These are phyloP conservation scores for Eristalis arbustorum DNA, from an alignment of 2,888 invertebrate genomes.

Conservation along the genomic window DNA sequence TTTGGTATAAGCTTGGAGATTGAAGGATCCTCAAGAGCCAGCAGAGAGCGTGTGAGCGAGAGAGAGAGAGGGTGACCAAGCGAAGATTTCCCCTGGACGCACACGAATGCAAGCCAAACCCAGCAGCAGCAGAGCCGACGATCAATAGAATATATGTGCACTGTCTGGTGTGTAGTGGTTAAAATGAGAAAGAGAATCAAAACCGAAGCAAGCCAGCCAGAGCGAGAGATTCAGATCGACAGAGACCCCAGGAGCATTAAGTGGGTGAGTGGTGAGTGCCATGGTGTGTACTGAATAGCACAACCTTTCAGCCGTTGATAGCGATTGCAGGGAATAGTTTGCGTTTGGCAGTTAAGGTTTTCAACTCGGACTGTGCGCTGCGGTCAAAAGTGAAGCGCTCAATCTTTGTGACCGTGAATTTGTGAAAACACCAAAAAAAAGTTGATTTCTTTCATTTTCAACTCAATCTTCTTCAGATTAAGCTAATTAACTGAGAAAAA, in stretches of 20 bases:
- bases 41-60: background rate
- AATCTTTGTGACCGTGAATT: constrained; percentile 52
- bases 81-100: background rate
- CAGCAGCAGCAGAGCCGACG: background rate
- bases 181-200: background rate
- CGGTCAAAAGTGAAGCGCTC: constrained; percentile 60
- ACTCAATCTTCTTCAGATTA: constrained; percentile 1
- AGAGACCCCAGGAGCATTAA: constrained; percentile 18
- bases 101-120: background rate
- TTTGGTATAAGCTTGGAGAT: background rate
- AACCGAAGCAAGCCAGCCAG: background rate
- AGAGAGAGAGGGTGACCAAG: background rate
- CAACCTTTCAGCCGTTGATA: constrained; percentile 65
- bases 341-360: constrained; percentile 63
- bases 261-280: constrained; percentile 49
- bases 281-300: constrained; percentile 38
- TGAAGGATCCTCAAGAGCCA: background rate
- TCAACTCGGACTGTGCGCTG: constrained; percentile 58
- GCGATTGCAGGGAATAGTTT: constrained; percentile 44
- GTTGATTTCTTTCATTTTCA: constrained; percentile 36
- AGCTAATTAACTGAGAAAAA: constrained; percentile 25
- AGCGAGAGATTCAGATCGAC: constrained; percentile 45
- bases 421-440: constrained; percentile 29
- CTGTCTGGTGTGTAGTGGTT: background rate
- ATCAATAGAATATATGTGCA: background rate